Base-by-base conservation (phyloP, 2,113 vertebrate genomes). In the Caracal caracal region DNA sequence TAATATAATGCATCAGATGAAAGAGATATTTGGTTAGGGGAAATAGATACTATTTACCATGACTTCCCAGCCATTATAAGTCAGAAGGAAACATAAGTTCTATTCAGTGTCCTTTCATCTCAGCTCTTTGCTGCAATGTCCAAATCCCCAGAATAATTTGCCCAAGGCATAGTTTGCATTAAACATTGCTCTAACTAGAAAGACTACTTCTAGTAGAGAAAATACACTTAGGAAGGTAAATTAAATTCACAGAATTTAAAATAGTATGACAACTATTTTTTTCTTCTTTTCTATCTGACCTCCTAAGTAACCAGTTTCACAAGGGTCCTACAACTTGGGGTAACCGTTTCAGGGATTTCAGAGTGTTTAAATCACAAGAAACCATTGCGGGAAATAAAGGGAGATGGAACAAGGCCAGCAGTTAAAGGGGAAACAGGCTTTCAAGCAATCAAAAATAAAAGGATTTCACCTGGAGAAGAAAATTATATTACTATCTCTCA, bases 221-320 rank as follows among this genome's bases (percentile, higher is more conserved):
- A 88, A 59, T 79, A 83, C 43, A 84, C 51, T 93, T 88, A 56
- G 8, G 40, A 88, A 90, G 26, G 76, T 56, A 93, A 96, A 88
- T 96, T 90, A 90, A 59, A 94, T 71, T 95, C 82, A 85, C 49
- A 88, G 76, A 86, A 66, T 35, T 96, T 97, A 83, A 88, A 90
- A 93, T 35, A 71, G 4, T 51, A 22, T 83, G 20, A 73, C 61
- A 26, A n/a, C 35, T 66, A 10, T 43, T 59, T 37, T 49, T 51
- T 86, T 92, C 43, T 66, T 49, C 2, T 92, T 94, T 80, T 89
- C 76, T 61, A 2, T 43, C 19, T 78, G 28, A 59, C 73, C 13
- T 85, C 66, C 33, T 65, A 73, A 16, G 5, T 47, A 87, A 73
- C 12, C 9, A 70, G 10, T 53, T 59, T 59, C 53, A 63, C 10